phyloP scores from a whole-genome alignment of 2,888 invertebrate species.

The Nomada goodeniana region DNA sequence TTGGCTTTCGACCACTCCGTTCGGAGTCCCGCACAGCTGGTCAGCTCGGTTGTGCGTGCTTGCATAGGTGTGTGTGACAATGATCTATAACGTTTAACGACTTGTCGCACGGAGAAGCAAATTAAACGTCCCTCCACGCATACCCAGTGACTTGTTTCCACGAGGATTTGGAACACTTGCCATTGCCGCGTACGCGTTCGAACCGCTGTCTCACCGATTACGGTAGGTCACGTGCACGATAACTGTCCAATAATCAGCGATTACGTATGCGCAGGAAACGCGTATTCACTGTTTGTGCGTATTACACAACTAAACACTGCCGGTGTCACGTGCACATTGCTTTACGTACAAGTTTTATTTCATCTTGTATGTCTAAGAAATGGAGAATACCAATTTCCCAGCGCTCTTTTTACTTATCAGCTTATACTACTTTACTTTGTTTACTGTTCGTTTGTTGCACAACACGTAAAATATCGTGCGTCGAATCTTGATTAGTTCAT shows the following conservation, averaged over 20 bases:
- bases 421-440: no score
- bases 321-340: conserved; percentile 8
- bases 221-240: conserved; percentile 79
- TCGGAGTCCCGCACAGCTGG: conserved; percentile 47
- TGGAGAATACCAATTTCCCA: no score
- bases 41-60: conserved; percentile 39
- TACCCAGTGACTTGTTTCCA: conserved; percentile 62
- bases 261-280: conserved; percentile 73
- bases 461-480: not conserved
- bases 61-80: conserved; percentile 66
- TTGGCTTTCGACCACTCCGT: conserved; percentile 53
- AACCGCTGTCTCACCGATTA: conserved; percentile 75
- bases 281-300: conserved; percentile 54
- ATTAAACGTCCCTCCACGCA: conserved; percentile 66
- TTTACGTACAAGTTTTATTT: no score
- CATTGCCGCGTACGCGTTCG: conserved; percentile 77
- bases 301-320: conserved; percentile 12
- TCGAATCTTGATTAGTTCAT: not conserved
- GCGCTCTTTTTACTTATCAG: no score
- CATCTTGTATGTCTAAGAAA: not conserved
- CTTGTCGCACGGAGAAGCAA: conserved; percentile 59
- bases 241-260: conserved; percentile 76
- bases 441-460: no score
- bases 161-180: conserved; percentile 73
- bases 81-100: conserved; percentile 70